phyloP scores from a whole-genome alignment of 1,140 invertebrate genomes.

The Phthorimaea operculella region DNA sequence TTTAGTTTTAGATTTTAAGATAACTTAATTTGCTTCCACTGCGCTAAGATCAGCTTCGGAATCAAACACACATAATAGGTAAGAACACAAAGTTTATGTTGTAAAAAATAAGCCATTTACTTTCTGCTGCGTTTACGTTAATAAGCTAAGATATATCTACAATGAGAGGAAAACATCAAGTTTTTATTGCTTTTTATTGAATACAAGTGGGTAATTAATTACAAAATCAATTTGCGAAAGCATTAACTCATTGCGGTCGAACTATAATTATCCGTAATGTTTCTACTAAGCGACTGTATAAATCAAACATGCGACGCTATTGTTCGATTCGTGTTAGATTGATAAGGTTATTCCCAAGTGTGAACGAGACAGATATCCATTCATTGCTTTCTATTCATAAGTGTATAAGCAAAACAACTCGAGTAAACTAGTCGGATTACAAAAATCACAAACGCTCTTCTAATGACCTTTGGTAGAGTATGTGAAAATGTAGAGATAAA shows the following conservation, averaged over 20 bases:
- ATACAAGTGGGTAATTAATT: not conserved
- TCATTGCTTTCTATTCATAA: conserved; percentile 47
- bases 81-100: too few relatives aligned
- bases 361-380: conserved; percentile 61
- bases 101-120: too few relatives aligned
- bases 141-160: too few relatives aligned
- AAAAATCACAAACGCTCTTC: not conserved
- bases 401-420: conserved; percentile 44
- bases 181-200: too few relatives aligned
- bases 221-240: conserved; percentile 24
- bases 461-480: not conserved
- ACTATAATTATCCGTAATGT: conserved; percentile 66
- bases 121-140: too few relatives aligned
- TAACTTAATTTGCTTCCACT: too few relatives aligned
- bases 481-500: too few relatives aligned
- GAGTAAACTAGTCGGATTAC: not conserved
- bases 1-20: too few relatives aligned
- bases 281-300: conserved; percentile 67
- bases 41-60: too few relatives aligned
- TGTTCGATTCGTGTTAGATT: conserved; percentile 67
- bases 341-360: conserved; percentile 64
- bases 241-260: conserved; percentile 40
- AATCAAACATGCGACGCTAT: conserved; percentile 66
- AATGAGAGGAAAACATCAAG: too few relatives aligned
- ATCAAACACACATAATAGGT: too few relatives aligned